Evolutionary conservation across 2,113 vertebrate genomes (phyloP), one percentile per base, ranked within the genome.

Genomic region (Hyperoodon ampullatus): DNA sequence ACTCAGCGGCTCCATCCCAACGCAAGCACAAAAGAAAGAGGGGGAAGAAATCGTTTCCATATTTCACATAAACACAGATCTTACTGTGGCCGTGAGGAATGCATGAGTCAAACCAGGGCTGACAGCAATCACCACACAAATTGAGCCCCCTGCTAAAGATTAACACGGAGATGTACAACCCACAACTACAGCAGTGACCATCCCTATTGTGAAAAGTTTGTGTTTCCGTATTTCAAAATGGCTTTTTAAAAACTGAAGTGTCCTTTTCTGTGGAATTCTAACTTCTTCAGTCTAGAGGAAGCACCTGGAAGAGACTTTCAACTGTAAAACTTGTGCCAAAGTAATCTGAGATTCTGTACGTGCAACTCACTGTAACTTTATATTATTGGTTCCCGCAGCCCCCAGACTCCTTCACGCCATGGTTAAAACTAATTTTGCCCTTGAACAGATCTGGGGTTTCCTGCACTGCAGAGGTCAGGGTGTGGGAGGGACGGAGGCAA

Each of bases 41-140:
- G 78, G 72, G 71, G 35, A 58, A 4, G 5, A 47, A 77, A 81
- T 72, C 2, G 47, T 65, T 96, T 90, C 98, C 98, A 94, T 94
- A 97, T 78, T 96, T 96, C 95, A 93, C 87, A 90, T 84, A 90
- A 97, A 97, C 96, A 95, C 74, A 90, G 85, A 63, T 74, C 96
- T 96, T 23, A 68, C 96, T 70, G 82, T 0, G 21, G 82, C 94
- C 10, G 6, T 7, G 0, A 86, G 93, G 98, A 97, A 97, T 93
- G 94, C 65, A 2, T 83, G 96, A 96, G 95, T 82, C 63, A 86
- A 82, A 72, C 28, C 0, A 65, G 63, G 86, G 50, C 95, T 75
- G 77, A 96, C 88, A 44, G 15, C 6, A 55, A 93, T 50, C 3
- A 74, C 75, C 16, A 1, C 50, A 5, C 42, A 47, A 28, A 53